A percentile compares a stretch with the other conserved stretches of the same genome.
Conservation (phyloP, 2,888 invertebrate species). For the Helobdella robusta region DNA sequence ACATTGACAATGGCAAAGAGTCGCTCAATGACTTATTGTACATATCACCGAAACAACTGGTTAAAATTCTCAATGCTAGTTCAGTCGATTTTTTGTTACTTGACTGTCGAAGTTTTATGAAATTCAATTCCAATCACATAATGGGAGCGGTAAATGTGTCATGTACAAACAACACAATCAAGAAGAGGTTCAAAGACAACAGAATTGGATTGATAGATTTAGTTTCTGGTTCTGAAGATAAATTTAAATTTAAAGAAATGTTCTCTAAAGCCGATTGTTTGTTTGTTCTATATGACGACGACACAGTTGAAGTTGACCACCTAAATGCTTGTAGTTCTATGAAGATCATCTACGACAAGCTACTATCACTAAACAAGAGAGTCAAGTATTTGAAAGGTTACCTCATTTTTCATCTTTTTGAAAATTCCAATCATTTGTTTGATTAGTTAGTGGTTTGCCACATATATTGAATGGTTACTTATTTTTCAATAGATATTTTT, state of each 20-base stretch:
- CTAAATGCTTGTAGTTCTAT: too few relatives aligned
- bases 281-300: constrained; percentile 64
- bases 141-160: constrained; percentile 59
- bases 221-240: constrained; percentile 59
- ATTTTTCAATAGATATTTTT: too few relatives aligned
- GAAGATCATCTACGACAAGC: constrained; percentile 60
- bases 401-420: too few relatives aligned
- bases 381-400: constrained; percentile 62
- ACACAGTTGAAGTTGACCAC: constrained; percentile 56
- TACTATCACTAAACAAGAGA: constrained; percentile 61
- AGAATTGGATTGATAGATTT: constrained; percentile 61
- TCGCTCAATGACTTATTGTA: too few relatives aligned
- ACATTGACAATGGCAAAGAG: too few relatives aligned
- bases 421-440: too few relatives aligned
- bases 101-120: constrained; percentile 63
- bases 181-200: constrained; percentile 60
- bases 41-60: constrained; percentile 2
- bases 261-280: constrained; percentile 44
- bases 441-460: too few relatives aligned
- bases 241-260: constrained; percentile 57
- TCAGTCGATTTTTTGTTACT: constrained; percentile 8
- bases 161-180: constrained; percentile 63
- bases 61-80: constrained; percentile 1
- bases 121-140: constrained; percentile 63
- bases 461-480: too few relatives aligned